phyloP scores from a whole-genome alignment of 2,113 vertebrate genomes.

The Caloenas nicobarica region DNA sequence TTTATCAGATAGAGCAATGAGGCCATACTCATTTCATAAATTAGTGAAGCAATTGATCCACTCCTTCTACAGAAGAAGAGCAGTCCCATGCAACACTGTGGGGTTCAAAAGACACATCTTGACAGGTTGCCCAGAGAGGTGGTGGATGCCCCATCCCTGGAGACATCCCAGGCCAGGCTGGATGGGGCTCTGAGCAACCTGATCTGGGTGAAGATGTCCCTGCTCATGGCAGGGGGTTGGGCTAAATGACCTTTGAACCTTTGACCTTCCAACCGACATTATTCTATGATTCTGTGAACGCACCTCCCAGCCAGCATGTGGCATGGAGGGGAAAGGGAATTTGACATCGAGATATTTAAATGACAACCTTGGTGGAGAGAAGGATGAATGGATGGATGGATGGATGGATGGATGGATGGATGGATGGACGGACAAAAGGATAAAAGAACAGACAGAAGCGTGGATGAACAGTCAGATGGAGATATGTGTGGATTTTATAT shows the following conservation, averaged over 20 bases:
- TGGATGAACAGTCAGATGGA: not conserved
- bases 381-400: not conserved
- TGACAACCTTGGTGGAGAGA: not conserved
- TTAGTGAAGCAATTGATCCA: not conserved
- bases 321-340: not conserved
- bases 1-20: not conserved
- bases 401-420: not conserved
- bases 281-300: too few relatives aligned
- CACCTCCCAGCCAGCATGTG: not conserved
- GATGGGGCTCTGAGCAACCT: too few relatives aligned
- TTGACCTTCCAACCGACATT: too few relatives aligned
- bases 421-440: fast-evolving
- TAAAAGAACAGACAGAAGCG: too few relatives aligned
- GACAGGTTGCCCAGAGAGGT: not conserved
- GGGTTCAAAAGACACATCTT: not conserved
- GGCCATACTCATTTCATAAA: not conserved
- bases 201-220: too few relatives aligned
- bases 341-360: not conserved
- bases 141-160: too few relatives aligned
- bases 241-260: too few relatives aligned
- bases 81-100: not conserved
- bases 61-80: not conserved
- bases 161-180: too few relatives aligned
- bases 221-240: too few relatives aligned
- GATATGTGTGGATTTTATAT: not conserved